Base-by-base conservation (phyloP, 2,888 invertebrate genomes). In the Formica aserva region DNA sequence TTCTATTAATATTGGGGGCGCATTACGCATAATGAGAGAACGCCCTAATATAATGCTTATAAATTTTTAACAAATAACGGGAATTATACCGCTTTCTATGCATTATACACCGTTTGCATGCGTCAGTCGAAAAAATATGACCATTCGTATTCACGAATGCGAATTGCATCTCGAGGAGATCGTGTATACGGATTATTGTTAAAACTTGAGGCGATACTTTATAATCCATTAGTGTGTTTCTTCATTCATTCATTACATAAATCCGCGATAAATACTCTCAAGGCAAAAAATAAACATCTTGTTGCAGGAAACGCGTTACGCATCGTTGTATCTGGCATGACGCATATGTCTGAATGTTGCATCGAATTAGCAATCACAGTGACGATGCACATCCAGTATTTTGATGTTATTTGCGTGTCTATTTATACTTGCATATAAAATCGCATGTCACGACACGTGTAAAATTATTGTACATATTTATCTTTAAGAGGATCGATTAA, bases 371-470 rank as follows among this genome's bases (percentile, higher is more conserved):
- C 45, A 69, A 71, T 80, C 26, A 45, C 60, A 80, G 60, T 80
- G 78, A 72, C 78, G 72, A 3, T 80, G 78, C 78, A 62, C 72
- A 62, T 80, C 35, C 48, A 72, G 78, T 29, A 67, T 77, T 77
- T 77, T 11, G 55, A 71, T 71, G 57, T 69, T 32, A 77, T 45
- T 67, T 8, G 55, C 38, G 32, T 63, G 52, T 35, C 11, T 13
- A 35, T n/a, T 29, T 32, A n/a, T 62, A n/a, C 9, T 52, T 26
- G 76, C 18, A 45, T 32, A 38, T n/a, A 67, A 55, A 57, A 29
- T 67, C 2, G 57, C 57, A 52, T 67, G 57, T 71, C 32, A 77
- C 13, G n/a, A 26, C 9, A 45, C 26, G 52, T 11, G 45, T 26
- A 41, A 52, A 18, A 15, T 9, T 65, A 45, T 48, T 65, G 13